phyloP scores from a whole-genome alignment of 2,113 vertebrate genomes.

The Eulacestoma nigropectus region DNA sequence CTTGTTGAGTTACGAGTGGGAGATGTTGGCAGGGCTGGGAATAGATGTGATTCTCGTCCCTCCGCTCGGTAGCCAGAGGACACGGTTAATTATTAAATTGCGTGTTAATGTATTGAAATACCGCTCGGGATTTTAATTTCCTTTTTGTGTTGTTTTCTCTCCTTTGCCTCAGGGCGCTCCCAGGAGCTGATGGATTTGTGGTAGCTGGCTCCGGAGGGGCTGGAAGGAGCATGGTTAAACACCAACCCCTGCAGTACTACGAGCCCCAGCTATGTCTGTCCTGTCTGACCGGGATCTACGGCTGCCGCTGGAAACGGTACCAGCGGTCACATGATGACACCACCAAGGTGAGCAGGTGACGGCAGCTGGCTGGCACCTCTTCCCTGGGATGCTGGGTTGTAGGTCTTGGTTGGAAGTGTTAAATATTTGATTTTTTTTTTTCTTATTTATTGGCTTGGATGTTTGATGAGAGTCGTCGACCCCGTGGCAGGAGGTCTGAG shows the following conservation, averaged over 20 bases:
- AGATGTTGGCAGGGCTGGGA: neutral
- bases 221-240: conserved; percentile 95
- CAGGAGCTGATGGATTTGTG: conserved; percentile 82
- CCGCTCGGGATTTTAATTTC: neutral
- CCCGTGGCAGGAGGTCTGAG: accelerated
- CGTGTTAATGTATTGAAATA: neutral
- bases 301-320: conserved; percentile 98
- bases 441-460: neutral
- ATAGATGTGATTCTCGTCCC: neutral
- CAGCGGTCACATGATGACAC: conserved; percentile 96
- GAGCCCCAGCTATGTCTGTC: conserved; percentile 96
- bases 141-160: neutral
- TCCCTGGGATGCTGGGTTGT: accelerated
- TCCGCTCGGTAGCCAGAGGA: neutral
- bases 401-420: no score
- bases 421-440: accelerated
- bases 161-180: conserved; percentile 61
- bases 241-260: conserved; percentile 98
- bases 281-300: conserved; percentile 95
- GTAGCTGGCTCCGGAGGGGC: conserved; percentile 58
- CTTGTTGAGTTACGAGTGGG: neutral
- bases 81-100: conserved; percentile 18
- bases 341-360: conserved; percentile 76
- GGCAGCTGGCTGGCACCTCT: accelerated
- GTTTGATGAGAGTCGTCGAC: accelerated